A percentile compares a stretch with the other conserved stretches of the same genome.
These are phyloP conservation scores for Turdus rufiventris DNA, from an alignment of 2,113 vertebrate genomes.

Conservation along the genomic window DNA sequence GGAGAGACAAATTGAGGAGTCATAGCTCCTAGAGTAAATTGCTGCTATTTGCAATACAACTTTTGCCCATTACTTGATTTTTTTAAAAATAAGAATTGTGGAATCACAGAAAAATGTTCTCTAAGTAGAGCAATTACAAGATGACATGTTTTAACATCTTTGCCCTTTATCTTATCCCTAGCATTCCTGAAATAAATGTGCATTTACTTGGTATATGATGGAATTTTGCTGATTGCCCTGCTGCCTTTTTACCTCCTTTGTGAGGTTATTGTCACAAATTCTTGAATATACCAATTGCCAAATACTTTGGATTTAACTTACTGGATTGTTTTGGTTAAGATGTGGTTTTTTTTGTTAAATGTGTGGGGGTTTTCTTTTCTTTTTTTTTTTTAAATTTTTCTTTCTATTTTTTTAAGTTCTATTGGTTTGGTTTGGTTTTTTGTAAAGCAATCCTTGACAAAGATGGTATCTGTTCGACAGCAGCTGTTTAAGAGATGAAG, in stretches of 20 bases:
- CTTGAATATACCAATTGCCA: not conserved
- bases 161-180: not conserved
- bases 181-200: not conserved
- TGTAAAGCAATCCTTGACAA: not conserved
- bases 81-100: not conserved
- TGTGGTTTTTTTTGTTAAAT: not conserved
- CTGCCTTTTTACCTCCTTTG: not conserved
- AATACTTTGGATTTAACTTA: not conserved
- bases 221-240: not conserved
- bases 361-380: accelerated
- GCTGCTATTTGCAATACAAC: not conserved
- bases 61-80: not conserved
- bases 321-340: not conserved
- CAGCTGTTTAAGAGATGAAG: not conserved
- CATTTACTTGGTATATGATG: not conserved
- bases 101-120: not conserved
- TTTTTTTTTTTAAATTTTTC: not conserved
- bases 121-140: not conserved
- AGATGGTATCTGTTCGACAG: not conserved
- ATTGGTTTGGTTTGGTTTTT: not conserved
- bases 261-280: not conserved
- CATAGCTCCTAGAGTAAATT: not conserved
- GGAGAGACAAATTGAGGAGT: not conserved
- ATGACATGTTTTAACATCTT: not conserved
- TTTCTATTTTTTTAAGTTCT: not conserved